Evolutionary conservation across 2,888 invertebrate species (phyloP).

Genomic region (Horisme vitalbata): DNA sequence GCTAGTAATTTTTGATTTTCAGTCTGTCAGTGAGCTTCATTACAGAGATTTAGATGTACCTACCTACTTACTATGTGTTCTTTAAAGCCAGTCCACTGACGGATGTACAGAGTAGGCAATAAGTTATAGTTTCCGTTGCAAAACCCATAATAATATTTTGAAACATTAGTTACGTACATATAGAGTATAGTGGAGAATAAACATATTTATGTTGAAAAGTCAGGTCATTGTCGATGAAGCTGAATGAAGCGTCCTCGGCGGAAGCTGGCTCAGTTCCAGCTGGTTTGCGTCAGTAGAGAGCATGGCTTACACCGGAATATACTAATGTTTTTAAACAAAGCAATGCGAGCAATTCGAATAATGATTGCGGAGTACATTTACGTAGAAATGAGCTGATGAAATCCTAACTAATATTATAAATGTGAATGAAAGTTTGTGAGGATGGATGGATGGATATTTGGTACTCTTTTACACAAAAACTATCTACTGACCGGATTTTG

Average conservation of each 20-base stretch:
- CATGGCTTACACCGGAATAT: slow-evolving; percentile 25
- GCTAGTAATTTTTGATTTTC: no score
- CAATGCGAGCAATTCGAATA: slow-evolving; percentile 17
- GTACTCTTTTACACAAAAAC: no score
- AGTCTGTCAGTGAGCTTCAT: no score
- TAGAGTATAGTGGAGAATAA: slow-evolving; percentile 8
- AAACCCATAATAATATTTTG: slow-evolving; percentile 16
- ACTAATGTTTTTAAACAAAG: slow-evolving; percentile 29
- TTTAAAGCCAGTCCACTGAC: background rate
- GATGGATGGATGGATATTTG: no score
- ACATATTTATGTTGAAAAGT: slow-evolving; percentile 53
- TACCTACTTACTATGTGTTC: background rate
- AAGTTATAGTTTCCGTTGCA: slow-evolving; percentile 9
- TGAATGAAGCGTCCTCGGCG: slow-evolving; percentile 65
- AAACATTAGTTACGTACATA: background rate
- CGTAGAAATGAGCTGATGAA: slow-evolving; percentile 1
- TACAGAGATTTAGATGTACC: background rate
- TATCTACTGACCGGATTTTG: no score
- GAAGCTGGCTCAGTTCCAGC: slow-evolving; percentile 70
- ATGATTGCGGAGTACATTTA: slow-evolving; percentile 7
- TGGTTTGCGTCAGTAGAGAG: slow-evolving; percentile 62
- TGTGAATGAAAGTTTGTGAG: no score
- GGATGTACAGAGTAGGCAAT: background rate
- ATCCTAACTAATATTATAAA: no score
- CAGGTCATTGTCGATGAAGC: slow-evolving; percentile 75